Conservation (phyloP, 2,888 invertebrate species). For the Acanthosepion esculentum region DNA sequence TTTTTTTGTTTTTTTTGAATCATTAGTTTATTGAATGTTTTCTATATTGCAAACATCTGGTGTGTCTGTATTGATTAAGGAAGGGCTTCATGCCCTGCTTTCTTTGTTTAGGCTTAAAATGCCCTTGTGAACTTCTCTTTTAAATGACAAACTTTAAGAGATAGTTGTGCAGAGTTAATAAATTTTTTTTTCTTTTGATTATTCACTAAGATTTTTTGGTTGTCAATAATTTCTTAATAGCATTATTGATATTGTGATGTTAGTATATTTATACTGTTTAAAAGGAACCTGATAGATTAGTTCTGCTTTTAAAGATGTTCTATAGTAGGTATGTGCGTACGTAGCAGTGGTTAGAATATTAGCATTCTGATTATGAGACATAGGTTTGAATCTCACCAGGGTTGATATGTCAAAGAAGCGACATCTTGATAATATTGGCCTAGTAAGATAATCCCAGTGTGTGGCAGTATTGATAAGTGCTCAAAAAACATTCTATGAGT, state of each 20-base stretch:
- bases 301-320: neutral
- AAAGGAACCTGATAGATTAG: neutral
- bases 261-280: neutral
- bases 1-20: too few species aligned
- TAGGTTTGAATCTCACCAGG: too few species aligned
- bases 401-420: too few species aligned
- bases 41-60: neutral
- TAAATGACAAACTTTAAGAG: neutral
- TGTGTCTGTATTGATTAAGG: neutral
- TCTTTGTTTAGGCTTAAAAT: neutral
- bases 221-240: neutral
- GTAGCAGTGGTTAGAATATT: too few species aligned
- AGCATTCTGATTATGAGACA: too few species aligned
- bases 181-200: neutral
- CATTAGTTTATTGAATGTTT: neutral
- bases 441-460: too few species aligned
- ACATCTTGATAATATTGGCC: too few species aligned
- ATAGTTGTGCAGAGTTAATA: neutral
- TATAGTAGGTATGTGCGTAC: neutral
- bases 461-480: too few species aligned
- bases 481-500: too few species aligned
- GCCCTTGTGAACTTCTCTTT: neutral
- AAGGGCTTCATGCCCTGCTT: neutral
- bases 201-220: neutral
- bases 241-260: neutral